Base-by-base conservation (phyloP, 2,113 vertebrate genomes). In the Chaetorhynchus papuensis region DNA sequence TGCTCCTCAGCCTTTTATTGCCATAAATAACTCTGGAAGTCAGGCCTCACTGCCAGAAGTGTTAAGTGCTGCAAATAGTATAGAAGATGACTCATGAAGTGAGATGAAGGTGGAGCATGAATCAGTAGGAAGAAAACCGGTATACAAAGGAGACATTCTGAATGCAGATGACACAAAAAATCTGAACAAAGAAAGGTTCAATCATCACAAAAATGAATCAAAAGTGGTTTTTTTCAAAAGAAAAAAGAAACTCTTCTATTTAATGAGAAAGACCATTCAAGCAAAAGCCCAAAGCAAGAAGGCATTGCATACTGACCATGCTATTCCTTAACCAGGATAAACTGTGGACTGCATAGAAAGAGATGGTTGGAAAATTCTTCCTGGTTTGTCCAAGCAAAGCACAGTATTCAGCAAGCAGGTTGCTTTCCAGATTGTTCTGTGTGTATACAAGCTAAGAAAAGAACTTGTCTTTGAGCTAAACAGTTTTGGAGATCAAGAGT, bases 1-100 rank as follows among this genome's bases (percentile, higher is more conserved):
- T 75, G 42, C 57, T 94, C 82, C 74, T 77, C 71, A 88, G 90
- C 47, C 87, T 96, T 87, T 68, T 82, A 65, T 75, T 90, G 59
- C 88, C 79, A 75, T 86, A 93, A 97, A 97, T 96, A 97, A 77
- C 85, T 66, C 59, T 56, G 42, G 49, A 90, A 95, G 85, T 94
- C 50, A 86, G 68, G 71, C 75, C 60, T 96, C 10, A 0, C 47
- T 95, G 84, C 93, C 85, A 92, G 68, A 78, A 96, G 87, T 88
- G 92, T 96, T 85, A 93, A 93, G 68, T 71, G 68, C 95, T 96
- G 90, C 93, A 93, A 93, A 96, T 88, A 94, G 94, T 93, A 63
- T 60, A 28, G 90, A 77, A 78, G 68, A 91, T 97, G 96, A 96
- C 59, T 97, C 96, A 97, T 75, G 71, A 80, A 74, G 87, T 77